Conservation (phyloP, 1,140 invertebrate species). For the Calephelis virginiensis region DNA sequence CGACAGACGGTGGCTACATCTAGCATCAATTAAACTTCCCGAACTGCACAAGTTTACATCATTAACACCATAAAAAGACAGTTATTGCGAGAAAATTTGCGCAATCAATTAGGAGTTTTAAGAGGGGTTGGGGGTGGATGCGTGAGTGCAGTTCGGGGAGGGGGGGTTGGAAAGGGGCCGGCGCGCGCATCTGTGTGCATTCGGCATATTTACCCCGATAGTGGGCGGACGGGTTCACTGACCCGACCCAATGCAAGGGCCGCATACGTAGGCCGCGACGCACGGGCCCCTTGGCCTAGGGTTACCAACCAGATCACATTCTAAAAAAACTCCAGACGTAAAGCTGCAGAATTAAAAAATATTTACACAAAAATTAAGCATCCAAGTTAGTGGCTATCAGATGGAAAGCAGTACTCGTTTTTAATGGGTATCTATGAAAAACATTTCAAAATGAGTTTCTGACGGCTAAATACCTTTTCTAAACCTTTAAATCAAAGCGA, state of each 20-base stretch:
- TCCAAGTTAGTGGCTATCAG: no score
- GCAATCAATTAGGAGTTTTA: conserved; percentile 78
- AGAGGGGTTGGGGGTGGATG: conserved; percentile 67
- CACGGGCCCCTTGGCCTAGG: conserved; percentile 45
- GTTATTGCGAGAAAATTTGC: conserved; percentile 77
- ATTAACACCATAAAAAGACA: conserved; percentile 77
- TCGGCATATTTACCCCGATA: conserved; percentile 78
- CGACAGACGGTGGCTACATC: conserved; percentile 20
- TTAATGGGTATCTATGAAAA: no score
- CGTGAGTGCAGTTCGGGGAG: conserved; percentile 63
- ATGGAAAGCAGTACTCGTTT: no score
- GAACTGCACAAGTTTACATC: conserved; percentile 73
- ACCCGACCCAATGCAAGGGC: conserved; percentile 75
- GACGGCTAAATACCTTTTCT: no score
- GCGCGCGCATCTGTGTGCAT: conserved; percentile 78
- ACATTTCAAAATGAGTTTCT: no score
- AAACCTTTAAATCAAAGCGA: no score
- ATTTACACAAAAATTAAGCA: no score
- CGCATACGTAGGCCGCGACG: conserved; percentile 71
- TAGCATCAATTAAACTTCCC: conserved; percentile 65
- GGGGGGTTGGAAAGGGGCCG: conserved; percentile 39
- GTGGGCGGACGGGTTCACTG: conserved; percentile 74
- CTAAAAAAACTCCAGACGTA: conserved; percentile 21
- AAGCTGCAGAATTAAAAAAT: no score
- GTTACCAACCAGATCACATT: conserved; percentile 34